phyloP scores from a whole-genome alignment of 2,797 vertebrate genomes.

The Acrocephalus scirpaceus region DNA sequence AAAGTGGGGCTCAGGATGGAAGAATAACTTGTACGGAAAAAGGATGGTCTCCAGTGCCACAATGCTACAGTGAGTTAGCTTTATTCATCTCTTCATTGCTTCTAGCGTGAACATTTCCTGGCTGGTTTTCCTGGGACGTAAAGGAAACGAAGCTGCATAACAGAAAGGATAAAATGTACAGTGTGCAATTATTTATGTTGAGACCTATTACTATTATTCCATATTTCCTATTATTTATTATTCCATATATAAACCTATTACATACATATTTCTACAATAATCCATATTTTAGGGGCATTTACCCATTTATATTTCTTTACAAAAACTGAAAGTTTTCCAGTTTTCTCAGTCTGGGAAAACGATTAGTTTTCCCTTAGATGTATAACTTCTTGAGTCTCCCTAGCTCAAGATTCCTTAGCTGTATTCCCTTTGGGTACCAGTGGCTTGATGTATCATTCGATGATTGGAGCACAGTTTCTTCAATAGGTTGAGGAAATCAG shows the following conservation, averaged over 20 bases:
- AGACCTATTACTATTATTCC: too few relatives aligned
- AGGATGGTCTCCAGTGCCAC: constrained; percentile 73
- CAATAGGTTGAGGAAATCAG: neutral
- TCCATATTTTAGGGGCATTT: neutral
- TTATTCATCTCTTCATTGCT: neutral
- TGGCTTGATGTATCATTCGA: neutral
- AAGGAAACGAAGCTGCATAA: neutral
- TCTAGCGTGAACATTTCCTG: neutral
- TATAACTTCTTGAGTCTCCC: neutral
- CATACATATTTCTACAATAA: neutral
- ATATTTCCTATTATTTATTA: too few relatives aligned
- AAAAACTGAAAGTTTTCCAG: neutral
- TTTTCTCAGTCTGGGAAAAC: neutral
- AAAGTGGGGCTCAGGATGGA: constrained; percentile 64
- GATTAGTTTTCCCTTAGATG: neutral
- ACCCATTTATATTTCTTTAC: neutral
- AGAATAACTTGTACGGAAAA: constrained; percentile 59
- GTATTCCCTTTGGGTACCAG: rapidly evolving
- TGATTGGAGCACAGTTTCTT: neutral
- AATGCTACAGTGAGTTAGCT: constrained; percentile 73
- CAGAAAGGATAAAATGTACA: neutral
- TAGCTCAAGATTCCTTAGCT: neutral
- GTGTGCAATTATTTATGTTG: neutral
- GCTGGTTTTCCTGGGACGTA: neutral
- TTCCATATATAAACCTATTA: too few relatives aligned